Conservation (phyloP, 2,113 vertebrate species). For the Taxidea taxus region DNA sequence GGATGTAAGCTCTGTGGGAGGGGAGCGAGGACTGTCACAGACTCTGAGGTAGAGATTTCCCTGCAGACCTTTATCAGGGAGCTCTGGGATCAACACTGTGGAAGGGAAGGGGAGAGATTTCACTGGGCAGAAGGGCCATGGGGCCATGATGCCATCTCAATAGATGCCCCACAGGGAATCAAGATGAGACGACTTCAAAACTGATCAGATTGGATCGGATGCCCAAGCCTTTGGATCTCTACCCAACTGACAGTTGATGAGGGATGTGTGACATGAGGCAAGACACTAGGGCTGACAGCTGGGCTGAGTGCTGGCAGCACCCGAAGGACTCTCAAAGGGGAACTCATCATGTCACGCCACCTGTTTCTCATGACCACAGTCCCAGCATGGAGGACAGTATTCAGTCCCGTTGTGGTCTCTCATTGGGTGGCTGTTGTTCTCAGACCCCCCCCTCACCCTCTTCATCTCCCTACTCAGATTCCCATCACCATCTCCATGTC, state of each 20-base stretch:
- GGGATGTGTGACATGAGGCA: not conserved
- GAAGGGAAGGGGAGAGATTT: not conserved
- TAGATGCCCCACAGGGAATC: not conserved
- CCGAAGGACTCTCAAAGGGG: not conserved
- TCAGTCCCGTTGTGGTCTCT: not conserved
- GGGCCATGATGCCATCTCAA: too few species aligned
- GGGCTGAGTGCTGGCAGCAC: not conserved
- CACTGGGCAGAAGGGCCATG: not conserved
- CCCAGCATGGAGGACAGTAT: not conserved
- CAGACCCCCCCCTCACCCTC: not conserved
- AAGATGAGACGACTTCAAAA: not conserved
- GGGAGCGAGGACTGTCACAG: fast-evolving
- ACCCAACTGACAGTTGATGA: not conserved
- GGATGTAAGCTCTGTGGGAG: not conserved
- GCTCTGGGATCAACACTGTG: not conserved
- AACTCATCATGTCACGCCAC: not conserved
- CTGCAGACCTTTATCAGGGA: not conserved
- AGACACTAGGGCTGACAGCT: not conserved
- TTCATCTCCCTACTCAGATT: not conserved
- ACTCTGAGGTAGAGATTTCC: not conserved
- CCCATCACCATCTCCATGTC: not conserved
- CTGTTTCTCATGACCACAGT: too few species aligned
- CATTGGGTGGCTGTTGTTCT: not conserved
- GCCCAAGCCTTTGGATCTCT: not conserved
- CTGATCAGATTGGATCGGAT: not conserved